phyloP scores from a whole-genome alignment of 92 coral and sea anemone species.

The Epizoanthus illoricatus region DNA sequence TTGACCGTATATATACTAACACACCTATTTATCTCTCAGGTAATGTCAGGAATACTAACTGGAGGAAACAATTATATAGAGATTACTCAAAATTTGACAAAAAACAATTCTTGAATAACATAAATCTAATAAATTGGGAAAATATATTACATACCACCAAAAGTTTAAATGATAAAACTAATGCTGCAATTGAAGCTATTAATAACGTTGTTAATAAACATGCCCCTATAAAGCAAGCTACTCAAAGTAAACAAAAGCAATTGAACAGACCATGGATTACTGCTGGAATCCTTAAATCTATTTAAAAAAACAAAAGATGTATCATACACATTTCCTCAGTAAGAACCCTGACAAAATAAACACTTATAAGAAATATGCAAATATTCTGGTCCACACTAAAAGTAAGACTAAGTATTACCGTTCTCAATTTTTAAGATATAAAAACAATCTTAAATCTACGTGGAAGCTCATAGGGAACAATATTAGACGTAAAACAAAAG shows the following conservation, averaged over 20 bases:
- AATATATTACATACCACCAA: constrained; percentile 23
- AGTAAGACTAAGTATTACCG: constrained; percentile 39
- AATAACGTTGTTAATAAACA: constrained; percentile 47
- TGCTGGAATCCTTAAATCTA: constrained; percentile 46
- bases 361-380: constrained; percentile 39
- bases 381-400: constrained; percentile 22
- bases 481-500: constrained; percentile 60
- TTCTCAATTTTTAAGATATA: constrained; percentile 48
- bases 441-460: constrained; percentile 51
- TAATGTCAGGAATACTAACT: constrained; percentile 47
- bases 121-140: constrained; percentile 41
- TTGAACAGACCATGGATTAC: constrained; percentile 54
- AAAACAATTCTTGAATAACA: constrained; percentile 35
- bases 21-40: constrained; percentile 12
- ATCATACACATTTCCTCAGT: constrained; percentile 42
- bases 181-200: constrained; percentile 28
- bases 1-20: constrained; percentile 65
- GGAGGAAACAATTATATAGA: constrained; percentile 24
- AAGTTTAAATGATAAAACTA: constrained; percentile 45
- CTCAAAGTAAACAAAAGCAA: constrained; percentile 32
- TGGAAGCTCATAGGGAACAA: constrained; percentile 63
- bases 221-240: constrained; percentile 52
- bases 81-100: constrained; percentile 52
- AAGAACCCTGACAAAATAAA: constrained; percentile 30
- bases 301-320: constrained; percentile 54